A percentile compares a stretch with the other conserved stretches of the same genome.
phyloP scores from a whole-genome alignment of 2,888 invertebrate species.

The Drosophila affinis region DNA sequence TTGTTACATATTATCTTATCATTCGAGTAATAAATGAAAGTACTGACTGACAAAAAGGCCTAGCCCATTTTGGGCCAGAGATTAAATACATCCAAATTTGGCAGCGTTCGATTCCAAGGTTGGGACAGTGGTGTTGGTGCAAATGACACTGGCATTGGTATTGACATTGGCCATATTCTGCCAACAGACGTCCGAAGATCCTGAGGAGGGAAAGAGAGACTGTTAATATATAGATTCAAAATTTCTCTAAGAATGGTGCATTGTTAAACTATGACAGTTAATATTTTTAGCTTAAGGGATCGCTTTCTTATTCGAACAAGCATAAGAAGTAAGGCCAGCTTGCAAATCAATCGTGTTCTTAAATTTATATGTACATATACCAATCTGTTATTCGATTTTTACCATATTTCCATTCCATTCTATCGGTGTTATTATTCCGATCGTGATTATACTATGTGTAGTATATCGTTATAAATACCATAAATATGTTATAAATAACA shows the following conservation, averaged over 20 bases:
- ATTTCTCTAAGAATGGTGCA: not conserved
- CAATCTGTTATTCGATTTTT: too few relatives aligned
- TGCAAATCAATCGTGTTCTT: not conserved
- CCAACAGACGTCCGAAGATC: not conserved
- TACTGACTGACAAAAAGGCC: not conserved
- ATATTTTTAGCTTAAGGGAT: not conserved
- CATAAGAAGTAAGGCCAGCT: too few relatives aligned
- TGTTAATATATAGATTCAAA: not conserved
- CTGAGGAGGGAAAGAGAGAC: not conserved
- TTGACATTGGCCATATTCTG: not conserved
- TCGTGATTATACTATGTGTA: too few relatives aligned
- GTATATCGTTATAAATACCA: too few relatives aligned
- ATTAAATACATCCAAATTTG: slow-evolving; percentile 1
- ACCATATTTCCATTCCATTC: too few relatives aligned
- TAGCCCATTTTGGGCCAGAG: slow-evolving; percentile 20
- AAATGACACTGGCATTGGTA: not conserved
- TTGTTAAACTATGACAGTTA: not conserved
- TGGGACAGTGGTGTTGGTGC: slow-evolving; percentile 6
- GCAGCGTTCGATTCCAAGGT: slow-evolving; percentile 3
- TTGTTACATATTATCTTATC: not conserved
- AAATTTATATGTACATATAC: not conserved
- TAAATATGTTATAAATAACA: too few relatives aligned
- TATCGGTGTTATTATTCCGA: too few relatives aligned
- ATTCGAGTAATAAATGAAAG: not conserved
- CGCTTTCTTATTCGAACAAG: too few relatives aligned